Percentiles rank a stretch among this genome's conserved stretches.
Evolutionary conservation across 2,888 invertebrate species (phyloP).

Genomic region (Synanthedon tipuliformis): DNA sequence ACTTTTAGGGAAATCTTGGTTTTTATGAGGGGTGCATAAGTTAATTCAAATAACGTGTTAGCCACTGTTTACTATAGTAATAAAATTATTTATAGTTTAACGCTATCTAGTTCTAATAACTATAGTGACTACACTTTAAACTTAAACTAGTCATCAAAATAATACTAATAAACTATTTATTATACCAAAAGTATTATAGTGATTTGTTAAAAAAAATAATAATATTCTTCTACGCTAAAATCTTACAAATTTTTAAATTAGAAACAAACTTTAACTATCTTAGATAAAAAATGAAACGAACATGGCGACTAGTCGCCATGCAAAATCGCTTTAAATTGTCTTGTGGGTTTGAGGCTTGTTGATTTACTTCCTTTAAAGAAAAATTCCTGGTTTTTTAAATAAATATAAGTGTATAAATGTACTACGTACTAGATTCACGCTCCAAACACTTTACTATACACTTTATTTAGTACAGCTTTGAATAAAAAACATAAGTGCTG

Average conservation of each 20-base stretch:
- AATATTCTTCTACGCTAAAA: conserved; percentile 67
- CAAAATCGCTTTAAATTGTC: conserved; percentile 41
- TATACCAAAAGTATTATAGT: conserved; percentile 37
- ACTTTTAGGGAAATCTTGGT: conserved; percentile 20
- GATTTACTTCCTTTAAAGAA: too few relatives aligned
- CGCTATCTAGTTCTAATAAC: conserved; percentile 44
- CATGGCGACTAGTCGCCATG: conserved; percentile 40
- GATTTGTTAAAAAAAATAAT: conserved; percentile 49
- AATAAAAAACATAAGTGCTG: too few relatives aligned
- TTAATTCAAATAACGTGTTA: conserved; percentile 16
- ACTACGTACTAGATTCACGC: too few relatives aligned
- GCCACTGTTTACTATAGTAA: conserved; percentile 47
- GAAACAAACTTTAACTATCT: conserved; percentile 42
- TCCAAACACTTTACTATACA: too few relatives aligned
- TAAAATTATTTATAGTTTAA: conserved; percentile 45
- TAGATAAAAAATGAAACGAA: conserved; percentile 38
- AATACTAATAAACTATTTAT: conserved; percentile 30
- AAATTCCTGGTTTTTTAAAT: too few relatives aligned
- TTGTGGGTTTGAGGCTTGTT: conserved; percentile 31
- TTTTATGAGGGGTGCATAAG: conserved; percentile 40
- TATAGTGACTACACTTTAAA: conserved; percentile 43
- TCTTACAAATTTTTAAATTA: conserved; percentile 53
- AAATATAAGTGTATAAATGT: too few relatives aligned
- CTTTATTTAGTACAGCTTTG: too few relatives aligned
- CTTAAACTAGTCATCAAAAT: conserved; percentile 38